Conservation (phyloP, 2,113 vertebrate species). For the Dolichotis patagonum region DNA sequence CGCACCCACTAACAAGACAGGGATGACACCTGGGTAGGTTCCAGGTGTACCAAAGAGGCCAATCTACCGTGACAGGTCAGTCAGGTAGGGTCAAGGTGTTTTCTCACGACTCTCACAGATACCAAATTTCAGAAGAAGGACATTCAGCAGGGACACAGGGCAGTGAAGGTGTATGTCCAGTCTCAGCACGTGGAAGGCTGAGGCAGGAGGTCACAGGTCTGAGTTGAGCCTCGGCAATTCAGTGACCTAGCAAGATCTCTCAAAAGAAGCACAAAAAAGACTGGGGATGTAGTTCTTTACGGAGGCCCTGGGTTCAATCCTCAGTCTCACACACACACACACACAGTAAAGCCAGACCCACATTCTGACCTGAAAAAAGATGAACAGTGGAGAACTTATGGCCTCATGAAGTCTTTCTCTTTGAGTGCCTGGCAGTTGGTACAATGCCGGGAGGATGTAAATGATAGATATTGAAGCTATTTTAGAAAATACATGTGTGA, state of each 20-base stretch:
- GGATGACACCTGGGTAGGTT: neutral
- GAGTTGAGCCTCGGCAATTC: neutral
- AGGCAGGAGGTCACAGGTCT: neutral
- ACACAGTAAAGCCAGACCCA: neutral
- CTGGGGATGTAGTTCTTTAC: no score
- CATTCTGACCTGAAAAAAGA: neutral
- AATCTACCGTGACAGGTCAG: neutral
- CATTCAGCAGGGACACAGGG: neutral
- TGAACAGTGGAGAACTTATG: neutral
- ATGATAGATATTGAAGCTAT: neutral
- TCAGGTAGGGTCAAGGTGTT: neutral
- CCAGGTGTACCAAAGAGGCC: neutral
- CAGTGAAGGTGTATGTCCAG: neutral
- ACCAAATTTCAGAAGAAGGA: neutral
- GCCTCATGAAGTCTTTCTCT: neutral
- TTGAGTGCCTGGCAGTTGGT: neutral
- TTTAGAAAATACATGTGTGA: neutral
- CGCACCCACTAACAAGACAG: neutral
- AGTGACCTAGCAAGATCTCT: neutral
- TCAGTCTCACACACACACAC: neutral
- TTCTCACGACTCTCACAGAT: neutral
- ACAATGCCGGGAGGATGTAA: slow-evolving; percentile 1
- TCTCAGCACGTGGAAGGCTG: neutral
- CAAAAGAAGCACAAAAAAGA: neutral
- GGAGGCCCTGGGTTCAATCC: neutral